Evolutionary conservation across 2,113 vertebrate genomes (phyloP), one percentile per base, ranked within the genome.

Genomic region (Nipponia nippon): DNA sequence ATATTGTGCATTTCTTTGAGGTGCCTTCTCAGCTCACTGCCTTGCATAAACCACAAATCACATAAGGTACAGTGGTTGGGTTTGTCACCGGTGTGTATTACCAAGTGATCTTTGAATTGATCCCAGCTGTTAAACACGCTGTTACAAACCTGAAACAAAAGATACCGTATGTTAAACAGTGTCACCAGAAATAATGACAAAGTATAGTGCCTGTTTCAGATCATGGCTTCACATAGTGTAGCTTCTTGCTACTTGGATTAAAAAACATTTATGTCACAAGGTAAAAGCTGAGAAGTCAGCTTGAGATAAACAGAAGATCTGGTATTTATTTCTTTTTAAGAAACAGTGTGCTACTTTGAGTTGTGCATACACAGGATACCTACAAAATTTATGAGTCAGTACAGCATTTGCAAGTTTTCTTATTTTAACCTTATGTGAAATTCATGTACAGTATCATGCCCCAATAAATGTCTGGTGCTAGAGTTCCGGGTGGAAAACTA

Each of bases 61-160:
- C 99, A 99, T 36, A 99, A 66, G 50, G 99, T 99, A 97, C 99
- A 99, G 97, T 99, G 99, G 97, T 99, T 99, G 81, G 99, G 99
- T 91, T 99, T 99, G 90, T 98, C 99, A 53, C 99, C 99, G 0
- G 99, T 99, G 97, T 99, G 99, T 97, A 99, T 99, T 79, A 99
- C 99, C 90, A 99, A 98, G 83, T 99, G 99, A 97, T 99, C 98
- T 97, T 99, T 99, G 85, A 99, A 99, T 82, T 99, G 99, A 96
- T 99, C 99, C 99, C 99, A 99, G 97, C 99, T 99, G 97, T 99
- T 99, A 96, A 99, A 99, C 32, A 99, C 98, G 40, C 99, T 99
- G 97, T 98, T 99, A 98, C 99, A 99, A 70, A 99, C 99, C 99
- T 99, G 97, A 95, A 95, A 97, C 55, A 81, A 93, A 92, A 98